Percentiles rank a stretch among this genome's conserved stretches.
These are phyloP conservation scores for Anser cygnoides DNA, from an alignment of 2,113 vertebrate genomes.

Conservation along the genomic window DNA sequence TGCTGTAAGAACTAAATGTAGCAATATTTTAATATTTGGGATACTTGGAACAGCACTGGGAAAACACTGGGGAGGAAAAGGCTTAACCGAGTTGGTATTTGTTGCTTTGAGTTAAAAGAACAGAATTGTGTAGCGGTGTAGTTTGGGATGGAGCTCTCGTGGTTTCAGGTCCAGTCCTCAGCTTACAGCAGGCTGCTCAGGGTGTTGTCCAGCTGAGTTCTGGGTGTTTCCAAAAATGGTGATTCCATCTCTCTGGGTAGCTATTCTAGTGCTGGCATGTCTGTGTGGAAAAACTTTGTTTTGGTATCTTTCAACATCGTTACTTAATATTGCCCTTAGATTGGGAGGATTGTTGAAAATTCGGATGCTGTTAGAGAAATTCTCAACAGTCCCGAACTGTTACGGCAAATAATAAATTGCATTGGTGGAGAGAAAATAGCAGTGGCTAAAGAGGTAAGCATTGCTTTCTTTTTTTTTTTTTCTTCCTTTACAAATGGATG, in stretches of 20 bases:
- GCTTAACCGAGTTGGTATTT: neutral
- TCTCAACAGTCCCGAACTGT: conserved; percentile 80
- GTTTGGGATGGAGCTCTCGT: neutral
- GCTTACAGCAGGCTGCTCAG: neutral
- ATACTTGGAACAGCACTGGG: rapidly evolving
- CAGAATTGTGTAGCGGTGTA: rapidly evolving
- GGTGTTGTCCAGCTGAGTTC: rapidly evolving
- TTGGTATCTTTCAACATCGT: neutral
- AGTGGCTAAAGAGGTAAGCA: conserved; percentile 89
- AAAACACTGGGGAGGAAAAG: neutral
- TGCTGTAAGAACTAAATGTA: neutral
- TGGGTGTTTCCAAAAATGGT: rapidly evolving
- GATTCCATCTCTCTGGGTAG: neutral
- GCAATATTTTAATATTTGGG: neutral
- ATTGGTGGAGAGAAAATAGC: conserved; percentile 89
- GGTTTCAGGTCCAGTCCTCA: neutral
- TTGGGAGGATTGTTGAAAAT: conserved; percentile 86
- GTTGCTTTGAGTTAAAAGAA: neutral
- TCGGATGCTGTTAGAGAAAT: conserved; percentile 82
- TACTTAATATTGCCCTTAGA: conserved; percentile 65
- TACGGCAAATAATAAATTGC: conserved; percentile 84
- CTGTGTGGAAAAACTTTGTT: neutral
- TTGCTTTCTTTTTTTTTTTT: neutral
- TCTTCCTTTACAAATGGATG: neutral
- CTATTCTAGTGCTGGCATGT: neutral